phyloP scores from a whole-genome alignment of 1,140 invertebrate genomes.

The Listronotus oregonensis region DNA sequence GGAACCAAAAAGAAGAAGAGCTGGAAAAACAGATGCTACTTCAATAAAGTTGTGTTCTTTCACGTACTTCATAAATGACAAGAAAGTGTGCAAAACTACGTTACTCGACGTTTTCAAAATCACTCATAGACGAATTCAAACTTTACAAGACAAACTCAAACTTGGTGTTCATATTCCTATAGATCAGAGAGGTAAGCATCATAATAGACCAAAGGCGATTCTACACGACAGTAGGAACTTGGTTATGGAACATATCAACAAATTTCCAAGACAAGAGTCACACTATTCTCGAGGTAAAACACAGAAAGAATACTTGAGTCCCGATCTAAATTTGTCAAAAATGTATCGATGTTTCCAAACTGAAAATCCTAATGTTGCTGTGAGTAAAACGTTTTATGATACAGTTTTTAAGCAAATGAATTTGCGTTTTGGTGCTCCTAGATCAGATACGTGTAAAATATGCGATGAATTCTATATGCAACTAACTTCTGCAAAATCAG shows the following conservation, averaged over 20 bases:
- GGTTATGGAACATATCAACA: background rate
- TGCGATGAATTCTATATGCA: too few relatives aligned
- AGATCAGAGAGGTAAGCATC: constrained; percentile 1
- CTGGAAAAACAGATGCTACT: constrained; percentile 8
- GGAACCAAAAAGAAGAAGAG: too few relatives aligned
- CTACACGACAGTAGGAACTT: background rate
- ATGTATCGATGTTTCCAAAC: too few relatives aligned
- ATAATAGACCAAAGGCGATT: background rate
- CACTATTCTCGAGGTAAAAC: background rate
- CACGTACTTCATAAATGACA: constrained; percentile 8
- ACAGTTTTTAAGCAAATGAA: too few relatives aligned
- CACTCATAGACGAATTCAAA: background rate
- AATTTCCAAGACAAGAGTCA: background rate
- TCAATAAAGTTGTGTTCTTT: constrained; percentile 3
- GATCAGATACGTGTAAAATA: too few relatives aligned
- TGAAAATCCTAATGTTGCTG: too few relatives aligned
- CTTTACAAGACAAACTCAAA: too few relatives aligned
- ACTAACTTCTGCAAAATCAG: too few relatives aligned
- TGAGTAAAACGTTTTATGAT: too few relatives aligned
- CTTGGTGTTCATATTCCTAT: background rate
- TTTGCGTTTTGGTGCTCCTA: too few relatives aligned
- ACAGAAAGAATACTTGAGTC: too few relatives aligned
- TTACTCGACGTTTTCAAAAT: constrained; percentile 3
- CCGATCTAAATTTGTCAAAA: too few relatives aligned
- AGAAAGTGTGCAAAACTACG: background rate